Conservation (phyloP, 2,888 invertebrate genomes). For the Homarus gammarus region DNA sequence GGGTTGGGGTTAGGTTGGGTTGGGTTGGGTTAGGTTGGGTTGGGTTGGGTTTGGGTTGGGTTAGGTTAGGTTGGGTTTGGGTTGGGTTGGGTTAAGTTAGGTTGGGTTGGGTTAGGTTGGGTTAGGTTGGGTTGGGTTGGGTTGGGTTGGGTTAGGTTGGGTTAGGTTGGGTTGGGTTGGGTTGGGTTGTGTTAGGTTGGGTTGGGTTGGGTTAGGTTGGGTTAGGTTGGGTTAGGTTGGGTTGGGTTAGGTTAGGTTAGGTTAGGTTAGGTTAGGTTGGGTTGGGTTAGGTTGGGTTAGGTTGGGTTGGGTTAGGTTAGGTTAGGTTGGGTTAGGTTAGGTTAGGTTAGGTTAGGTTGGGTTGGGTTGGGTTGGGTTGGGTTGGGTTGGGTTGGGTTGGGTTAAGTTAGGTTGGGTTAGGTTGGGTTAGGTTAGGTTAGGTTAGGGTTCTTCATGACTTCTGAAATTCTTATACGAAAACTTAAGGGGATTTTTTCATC, state of each 20-base stretch:
- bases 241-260: background rate
- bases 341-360: background rate
- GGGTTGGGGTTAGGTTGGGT: too few relatives aligned
- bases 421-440: too few relatives aligned
- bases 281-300: background rate
- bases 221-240: background rate
- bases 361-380: background rate
- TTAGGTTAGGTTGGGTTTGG: too few relatives aligned
- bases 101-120: background rate
- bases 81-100: too few relatives aligned
- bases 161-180: background rate
- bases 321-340: constrained; percentile 4
- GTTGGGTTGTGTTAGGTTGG: too few relatives aligned
- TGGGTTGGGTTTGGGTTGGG: too few relatives aligned
- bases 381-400: too few relatives aligned
- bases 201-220: background rate
- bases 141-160: background rate
- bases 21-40: too few relatives aligned
- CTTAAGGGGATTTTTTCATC: too few relatives aligned
- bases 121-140: background rate
- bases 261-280: background rate
- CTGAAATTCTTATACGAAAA: too few relatives aligned
- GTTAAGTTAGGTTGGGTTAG: too few relatives aligned
- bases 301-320: background rate
- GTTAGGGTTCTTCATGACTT: too few relatives aligned